These are phyloP conservation scores for Argyresthia albistria DNA, from an alignment of 2,888 invertebrate species.

Conservation along the genomic window DNA sequence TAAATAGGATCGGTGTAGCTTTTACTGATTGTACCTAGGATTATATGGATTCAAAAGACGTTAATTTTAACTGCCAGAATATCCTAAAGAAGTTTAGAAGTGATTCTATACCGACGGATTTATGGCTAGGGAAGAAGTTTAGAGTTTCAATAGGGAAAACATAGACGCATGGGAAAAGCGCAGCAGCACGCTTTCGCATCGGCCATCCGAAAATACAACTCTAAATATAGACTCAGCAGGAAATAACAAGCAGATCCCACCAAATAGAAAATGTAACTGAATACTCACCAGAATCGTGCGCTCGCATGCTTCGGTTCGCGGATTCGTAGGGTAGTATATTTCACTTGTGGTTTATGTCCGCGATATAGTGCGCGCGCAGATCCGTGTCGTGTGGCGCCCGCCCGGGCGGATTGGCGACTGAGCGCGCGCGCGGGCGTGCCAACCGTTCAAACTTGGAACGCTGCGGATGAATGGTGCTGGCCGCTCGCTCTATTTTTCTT, in stretches of 20 bases:
- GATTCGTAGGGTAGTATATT: conserved; percentile 50
- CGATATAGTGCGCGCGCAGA: conserved; percentile 48
- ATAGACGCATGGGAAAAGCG: conserved; percentile 27
- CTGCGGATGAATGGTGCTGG: neutral
- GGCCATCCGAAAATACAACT: conserved; percentile 48
- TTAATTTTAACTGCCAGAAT: too few relatives aligned
- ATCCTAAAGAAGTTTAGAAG: too few relatives aligned
- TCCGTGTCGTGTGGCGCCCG: conserved; percentile 70
- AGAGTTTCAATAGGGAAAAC: conserved; percentile 17
- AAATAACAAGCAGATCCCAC: conserved; percentile 8
- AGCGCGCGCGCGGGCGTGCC: conserved; percentile 35
- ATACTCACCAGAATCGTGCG: conserved; percentile 66
- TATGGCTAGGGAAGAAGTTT: too few relatives aligned
- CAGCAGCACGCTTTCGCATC: conserved; percentile 34
- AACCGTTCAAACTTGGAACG: neutral
- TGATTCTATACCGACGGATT: too few relatives aligned
- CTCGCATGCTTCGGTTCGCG: conserved; percentile 48
- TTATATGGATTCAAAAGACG: too few relatives aligned
- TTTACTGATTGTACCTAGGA: too few relatives aligned
- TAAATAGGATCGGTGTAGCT: too few relatives aligned
- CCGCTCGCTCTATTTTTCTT: neutral
- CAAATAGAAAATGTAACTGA: conserved; percentile 2
- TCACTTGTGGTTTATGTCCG: conserved; percentile 44
- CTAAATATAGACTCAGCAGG: conserved; percentile 38
- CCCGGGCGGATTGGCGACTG: conserved; percentile 71